Evolutionary conservation across 2,888 invertebrate genomes (phyloP), one percentile per base, ranked within the genome.

Genomic region (Nebria brevicollis): DNA sequence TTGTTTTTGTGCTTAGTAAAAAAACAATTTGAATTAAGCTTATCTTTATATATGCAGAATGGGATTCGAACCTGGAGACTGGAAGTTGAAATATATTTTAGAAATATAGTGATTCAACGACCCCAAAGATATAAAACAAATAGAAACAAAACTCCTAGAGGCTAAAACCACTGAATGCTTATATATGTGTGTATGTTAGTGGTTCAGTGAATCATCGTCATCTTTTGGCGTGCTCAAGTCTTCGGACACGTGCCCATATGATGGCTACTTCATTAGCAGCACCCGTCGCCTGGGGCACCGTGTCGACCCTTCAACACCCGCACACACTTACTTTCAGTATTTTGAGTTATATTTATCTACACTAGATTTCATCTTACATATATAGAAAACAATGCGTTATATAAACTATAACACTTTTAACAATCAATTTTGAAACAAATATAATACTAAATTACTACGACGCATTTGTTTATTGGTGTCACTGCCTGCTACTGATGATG

Each of bases 241-340:
- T 72, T 68, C 73, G 81, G 81, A 82, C 84, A 84, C 84, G 84
- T 82, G 82, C 83, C 75, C 75, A 75, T 75, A 84, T 84, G 84
- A 84, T 84, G 83, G 83, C 75, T 70, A 78, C 78, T 78, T 80
- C 80, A 75, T 80, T 80, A 80, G 75, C 75, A 66, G 72, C 72
- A 15, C 79, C 74, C 68, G 79, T 64, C 66, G 78, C 73, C 73
- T 75, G 65, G 26, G 78, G 78, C 70, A 20, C 70, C 70, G 25
- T 25, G 70, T 25, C 70, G n/a, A 70, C 70, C 54, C 54, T 54
- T 54, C 54, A 8, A 54, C 54, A 13, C 54, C 54, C 13, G 54
- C 54, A 13, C 8, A 54, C 54, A 54, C 54, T 54, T 54, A 11
- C 54, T 54, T 54, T 54, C 54, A 54, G 6, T 13, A 54, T 54